Evolutionary conservation across 2,113 vertebrate genomes (phyloP).

Genomic region (Rattus norvegicus): GRCr8 NC_086036.1:32048001-32048500

Average conservation of each 20-base stretch:
- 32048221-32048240: neutral
- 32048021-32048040: neutral
- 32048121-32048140: neutral
- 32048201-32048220: too few species aligned
- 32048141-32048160: too few species aligned
- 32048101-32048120: neutral
- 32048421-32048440: neutral
- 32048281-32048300: neutral
- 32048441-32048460: neutral
- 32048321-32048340: neutral
- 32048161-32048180: neutral
- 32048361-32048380: too few species aligned
- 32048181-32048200: neutral
- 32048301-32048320: neutral
- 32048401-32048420: neutral
- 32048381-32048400: neutral
- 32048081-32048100: neutral
- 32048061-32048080: neutral
- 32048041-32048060: neutral
- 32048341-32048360: neutral
- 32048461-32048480: slow-evolving; percentile 7
- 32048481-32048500: neutral
- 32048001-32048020: neutral
- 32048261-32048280: too few species aligned
- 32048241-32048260: neutral